Percentiles rank a stretch among this genome's conserved stretches.
These are phyloP conservation scores for Leiothrix lutea DNA, from an alignment of 2,113 vertebrate genomes.

Conservation along the genomic window DNA sequence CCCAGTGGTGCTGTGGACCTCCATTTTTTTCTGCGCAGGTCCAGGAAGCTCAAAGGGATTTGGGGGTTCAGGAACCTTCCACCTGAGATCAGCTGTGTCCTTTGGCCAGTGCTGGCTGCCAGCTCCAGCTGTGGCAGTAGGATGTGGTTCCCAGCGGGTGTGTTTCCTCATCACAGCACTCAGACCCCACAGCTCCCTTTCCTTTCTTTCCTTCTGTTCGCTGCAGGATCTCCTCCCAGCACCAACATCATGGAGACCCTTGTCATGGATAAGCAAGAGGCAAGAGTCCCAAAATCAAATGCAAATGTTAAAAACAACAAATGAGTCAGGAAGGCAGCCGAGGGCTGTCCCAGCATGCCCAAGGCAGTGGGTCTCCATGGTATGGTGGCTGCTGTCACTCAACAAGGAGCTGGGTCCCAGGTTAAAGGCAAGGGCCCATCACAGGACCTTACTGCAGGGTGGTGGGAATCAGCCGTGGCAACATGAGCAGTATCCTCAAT, in stretches of 20 bases:
- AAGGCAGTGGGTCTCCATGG: conserved; percentile 8
- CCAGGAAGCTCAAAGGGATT: not conserved
- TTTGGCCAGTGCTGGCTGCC: not conserved
- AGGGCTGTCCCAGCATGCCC: not conserved
- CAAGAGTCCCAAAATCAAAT: not conserved
- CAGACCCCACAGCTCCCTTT: not conserved
- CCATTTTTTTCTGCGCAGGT: not conserved
- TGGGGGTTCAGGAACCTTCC: not conserved
- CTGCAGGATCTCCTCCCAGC: conserved; percentile 10
- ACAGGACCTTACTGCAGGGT: not conserved
- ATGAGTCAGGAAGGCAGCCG: not conserved
- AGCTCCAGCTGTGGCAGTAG: not conserved
- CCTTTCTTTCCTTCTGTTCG: not conserved
- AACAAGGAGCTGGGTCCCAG: not conserved
- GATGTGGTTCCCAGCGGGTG: not conserved
- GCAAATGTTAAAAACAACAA: not conserved
- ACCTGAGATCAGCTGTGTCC: not conserved
- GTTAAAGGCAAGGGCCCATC: not conserved
- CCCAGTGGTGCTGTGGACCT: not conserved
- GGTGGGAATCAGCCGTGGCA: not conserved
- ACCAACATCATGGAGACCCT: conserved; percentile 14
- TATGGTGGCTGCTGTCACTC: not conserved
- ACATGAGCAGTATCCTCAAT: not conserved
- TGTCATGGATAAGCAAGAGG: conserved; percentile 9
- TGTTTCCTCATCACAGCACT: not conserved